Conservation (phyloP, 2,797 vertebrate genomes). For the Danio aesculapii region DNA sequence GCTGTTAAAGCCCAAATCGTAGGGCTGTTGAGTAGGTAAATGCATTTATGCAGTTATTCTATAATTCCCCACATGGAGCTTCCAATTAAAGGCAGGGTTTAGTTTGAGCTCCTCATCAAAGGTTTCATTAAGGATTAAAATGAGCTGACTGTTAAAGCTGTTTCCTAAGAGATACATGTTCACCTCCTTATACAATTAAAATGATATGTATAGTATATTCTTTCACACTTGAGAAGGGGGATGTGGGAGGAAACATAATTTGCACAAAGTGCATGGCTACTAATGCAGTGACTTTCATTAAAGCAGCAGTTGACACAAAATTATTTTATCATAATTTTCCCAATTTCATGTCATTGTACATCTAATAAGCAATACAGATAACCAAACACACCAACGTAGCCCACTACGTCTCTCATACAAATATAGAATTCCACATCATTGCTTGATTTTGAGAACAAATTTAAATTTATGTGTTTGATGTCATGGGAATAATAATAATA, state of each 20-base stretch:
- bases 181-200: conserved; percentile 52
- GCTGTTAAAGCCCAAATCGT: not conserved
- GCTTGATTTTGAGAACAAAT: too few species aligned
- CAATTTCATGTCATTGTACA: too few species aligned
- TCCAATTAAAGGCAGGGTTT: conserved; percentile 49
- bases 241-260: not conserved
- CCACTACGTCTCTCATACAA: not conserved
- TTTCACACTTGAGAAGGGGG: conserved; percentile 30
- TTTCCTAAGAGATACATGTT: conserved; percentile 37
- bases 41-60: not conserved
- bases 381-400: too few species aligned
- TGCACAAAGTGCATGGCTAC: not conserved
- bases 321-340: not conserved
- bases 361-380: too few species aligned
- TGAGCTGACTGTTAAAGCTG: conserved; percentile 40
- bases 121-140: conserved; percentile 57
- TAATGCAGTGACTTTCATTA: not conserved
- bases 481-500: too few species aligned
- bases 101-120: conserved; percentile 49
- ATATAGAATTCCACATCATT: not conserved
- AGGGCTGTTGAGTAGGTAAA: not conserved
- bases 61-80: not conserved
- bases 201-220: conserved; percentile 22
- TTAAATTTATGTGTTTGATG: too few species aligned
- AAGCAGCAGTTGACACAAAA: not conserved